A percentile compares a stretch with the other conserved stretches of the same genome.
These are phyloP conservation scores for Bucco capensis DNA, from an alignment of 2,113 vertebrate species.

Conservation along the genomic window DNA sequence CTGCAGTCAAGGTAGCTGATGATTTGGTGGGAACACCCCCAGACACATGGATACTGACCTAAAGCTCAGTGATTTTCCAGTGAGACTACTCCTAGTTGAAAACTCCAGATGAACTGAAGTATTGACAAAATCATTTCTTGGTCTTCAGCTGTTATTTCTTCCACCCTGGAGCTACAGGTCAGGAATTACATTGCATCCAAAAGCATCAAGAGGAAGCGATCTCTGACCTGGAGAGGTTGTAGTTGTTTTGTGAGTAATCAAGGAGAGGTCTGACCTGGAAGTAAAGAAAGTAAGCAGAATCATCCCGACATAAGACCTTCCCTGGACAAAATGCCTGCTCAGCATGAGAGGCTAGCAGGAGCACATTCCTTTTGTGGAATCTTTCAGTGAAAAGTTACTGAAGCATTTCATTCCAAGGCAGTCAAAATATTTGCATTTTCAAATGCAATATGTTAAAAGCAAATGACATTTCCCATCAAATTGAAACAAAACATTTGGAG, in stretches of 20 bases:
- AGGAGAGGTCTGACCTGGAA: neutral
- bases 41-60: neutral
- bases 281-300: neutral
- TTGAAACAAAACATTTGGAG: neutral
- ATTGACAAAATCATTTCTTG: neutral
- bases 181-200: neutral
- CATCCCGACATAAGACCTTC: neutral
- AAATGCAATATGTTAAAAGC: neutral
- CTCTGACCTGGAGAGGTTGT: neutral
- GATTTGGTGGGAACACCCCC: neutral
- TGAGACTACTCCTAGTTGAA: neutral
- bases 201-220: neutral
- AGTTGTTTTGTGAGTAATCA: neutral
- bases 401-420: neutral
- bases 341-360: neutral
- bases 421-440: constrained; percentile 21
- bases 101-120: neutral
- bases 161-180: neutral
- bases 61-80: neutral
- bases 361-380: neutral
- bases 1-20: neutral
- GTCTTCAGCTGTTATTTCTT: neutral
- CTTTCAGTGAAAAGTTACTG: neutral
- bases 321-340: neutral
- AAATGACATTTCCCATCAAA: constrained; percentile 11